Conservation (phyloP, 2,797 vertebrate genomes). For the Gila robusta region DNA sequence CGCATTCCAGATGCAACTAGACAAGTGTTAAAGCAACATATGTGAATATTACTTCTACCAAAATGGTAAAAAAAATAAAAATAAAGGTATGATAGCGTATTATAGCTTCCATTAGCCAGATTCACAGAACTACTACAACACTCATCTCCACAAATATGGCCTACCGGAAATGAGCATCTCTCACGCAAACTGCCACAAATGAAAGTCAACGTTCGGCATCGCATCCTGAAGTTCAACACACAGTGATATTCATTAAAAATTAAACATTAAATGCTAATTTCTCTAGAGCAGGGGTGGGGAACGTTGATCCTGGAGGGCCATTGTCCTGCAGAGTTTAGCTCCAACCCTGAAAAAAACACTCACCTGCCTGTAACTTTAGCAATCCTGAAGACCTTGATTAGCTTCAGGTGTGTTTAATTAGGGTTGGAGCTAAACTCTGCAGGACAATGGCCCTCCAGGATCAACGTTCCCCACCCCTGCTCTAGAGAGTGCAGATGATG, state of each 20-base stretch:
- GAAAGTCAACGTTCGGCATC: neutral
- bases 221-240: neutral
- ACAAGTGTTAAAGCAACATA: neutral
- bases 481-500: neutral
- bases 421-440: no score
- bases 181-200: neutral
- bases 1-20: neutral
- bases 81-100: neutral
- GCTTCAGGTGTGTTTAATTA: no score
- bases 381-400: no score
- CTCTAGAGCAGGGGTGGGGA: no score
- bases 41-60: neutral
- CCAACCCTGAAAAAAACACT: no score
- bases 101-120: neutral
- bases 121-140: neutral
- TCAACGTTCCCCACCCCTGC: no score
- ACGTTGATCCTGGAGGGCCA: no score
- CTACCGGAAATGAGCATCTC: neutral
- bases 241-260: neutral
- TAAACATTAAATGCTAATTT: neutral
- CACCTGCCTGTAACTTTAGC: no score
- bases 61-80: neutral
- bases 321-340: no score
- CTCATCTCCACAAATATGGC: neutral
- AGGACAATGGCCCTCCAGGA: no score